Base-by-base conservation (phyloP, 2,888 invertebrate genomes). In the Exocentrus adspersus region DNA sequence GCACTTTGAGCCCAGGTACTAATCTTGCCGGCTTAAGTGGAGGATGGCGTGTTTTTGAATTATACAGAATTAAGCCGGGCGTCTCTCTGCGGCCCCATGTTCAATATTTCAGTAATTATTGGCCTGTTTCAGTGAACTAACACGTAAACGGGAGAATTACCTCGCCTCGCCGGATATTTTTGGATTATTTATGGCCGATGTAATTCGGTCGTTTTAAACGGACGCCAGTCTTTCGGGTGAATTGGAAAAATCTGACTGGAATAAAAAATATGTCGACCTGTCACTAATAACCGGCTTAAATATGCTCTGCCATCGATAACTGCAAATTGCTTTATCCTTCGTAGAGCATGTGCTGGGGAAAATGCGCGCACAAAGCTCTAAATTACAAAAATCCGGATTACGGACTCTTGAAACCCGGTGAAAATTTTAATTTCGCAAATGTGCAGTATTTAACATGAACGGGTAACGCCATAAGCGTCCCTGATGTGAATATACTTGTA, bases 341-440 rank as follows among this genome's bases (percentile, higher is more conserved):
- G 32, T 12, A 19, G 46, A 46, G 20, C n/a, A 30, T n/a, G 9
- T n/a, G 46, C 30, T 9, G 32, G 28, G 10, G 32, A 32, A 7
- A 10, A 12, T 16, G 21, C 14, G 20, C 32, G 30, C n/a, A 24
- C 28, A 28, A 43, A 20, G 17, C 16, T 45, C 46, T 19, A 45
- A 57, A 57, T 52, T 58, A 58, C 58, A 61, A 48, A n/a, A 58
- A 65, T 45, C 54, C 60, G 57, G 60, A 58, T 61, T 48, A 37
- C 60, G 37, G 52, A 52, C 60, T 61, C 58, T 58, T 64, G 60
- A 58, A 58, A 52, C 52, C 58, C 45, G 65, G 48, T 54, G 58
- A 58, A 62, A 60, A 62, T 62, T 66, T 62, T 66, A 66, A 66
- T 66, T 66, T 46, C 42, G 53, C 54, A 51, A 54, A 62, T 57